These are phyloP conservation scores for Drosophila quasianomalipes DNA, from an alignment of 2,888 invertebrate species.

Conservation along the genomic window DNA sequence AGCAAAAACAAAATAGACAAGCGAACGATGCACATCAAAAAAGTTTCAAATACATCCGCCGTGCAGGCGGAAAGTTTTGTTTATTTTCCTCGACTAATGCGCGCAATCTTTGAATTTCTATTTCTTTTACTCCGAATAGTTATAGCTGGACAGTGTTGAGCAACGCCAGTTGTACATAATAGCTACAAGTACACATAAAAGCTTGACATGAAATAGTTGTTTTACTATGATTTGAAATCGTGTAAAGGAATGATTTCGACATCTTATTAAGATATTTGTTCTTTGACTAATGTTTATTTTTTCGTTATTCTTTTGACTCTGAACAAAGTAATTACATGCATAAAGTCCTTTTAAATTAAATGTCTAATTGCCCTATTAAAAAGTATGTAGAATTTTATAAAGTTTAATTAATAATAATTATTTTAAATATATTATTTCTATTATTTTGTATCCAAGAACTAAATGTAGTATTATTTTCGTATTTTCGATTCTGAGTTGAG, in stretches of 20 bases:
- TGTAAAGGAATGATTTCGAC: not conserved
- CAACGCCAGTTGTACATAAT: slow-evolving; percentile 30
- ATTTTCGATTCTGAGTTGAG: too few relatives aligned
- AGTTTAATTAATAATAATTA: not conserved
- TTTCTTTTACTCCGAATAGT: slow-evolving; percentile 13
- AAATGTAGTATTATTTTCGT: too few relatives aligned
- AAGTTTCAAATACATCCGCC: slow-evolving; percentile 61
- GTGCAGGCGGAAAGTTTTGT: slow-evolving; percentile 52
- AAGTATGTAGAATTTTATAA: not conserved
- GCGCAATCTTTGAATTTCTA: slow-evolving; percentile 41
- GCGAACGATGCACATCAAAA: slow-evolving; percentile 44
- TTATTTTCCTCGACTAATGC: slow-evolving; percentile 59
- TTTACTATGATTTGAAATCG: slow-evolving; percentile 28
- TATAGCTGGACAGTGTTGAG: slow-evolving; percentile 38
- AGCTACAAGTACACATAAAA: slow-evolving; percentile 20
- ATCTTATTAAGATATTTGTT: not conserved
- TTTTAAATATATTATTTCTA: not conserved
- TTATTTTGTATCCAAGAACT: too few relatives aligned
- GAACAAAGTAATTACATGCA: not conserved
- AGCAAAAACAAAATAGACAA: slow-evolving; percentile 16
- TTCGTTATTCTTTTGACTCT: not conserved
- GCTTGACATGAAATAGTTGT: slow-evolving; percentile 20
- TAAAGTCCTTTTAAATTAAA: not conserved
- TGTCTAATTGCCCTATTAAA: not conserved
- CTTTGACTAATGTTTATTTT: not conserved